phyloP scores from a whole-genome alignment of 92 coral and sea anemone genomes.

The Zoanthus sansibaricus region DNA sequence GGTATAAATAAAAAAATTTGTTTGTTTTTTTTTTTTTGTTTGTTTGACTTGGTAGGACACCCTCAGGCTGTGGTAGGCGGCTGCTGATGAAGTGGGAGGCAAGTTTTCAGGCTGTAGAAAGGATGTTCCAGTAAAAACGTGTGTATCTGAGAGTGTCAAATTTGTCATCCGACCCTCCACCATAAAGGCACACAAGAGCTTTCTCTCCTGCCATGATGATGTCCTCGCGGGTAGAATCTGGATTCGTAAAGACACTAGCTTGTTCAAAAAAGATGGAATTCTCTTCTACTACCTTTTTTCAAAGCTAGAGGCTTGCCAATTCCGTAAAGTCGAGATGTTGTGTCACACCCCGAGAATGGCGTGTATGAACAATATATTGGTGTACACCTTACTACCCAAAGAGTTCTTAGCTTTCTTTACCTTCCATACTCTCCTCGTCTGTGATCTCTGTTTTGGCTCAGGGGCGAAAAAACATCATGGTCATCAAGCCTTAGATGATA shows the following conservation, averaged over 20 bases:
- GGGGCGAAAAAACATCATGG: background rate
- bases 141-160: constrained; percentile 58
- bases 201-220: constrained; percentile 1
- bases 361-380: too few relatives aligned
- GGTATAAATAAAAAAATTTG: too few relatives aligned
- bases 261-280: background rate
- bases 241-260: background rate
- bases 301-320: background rate
- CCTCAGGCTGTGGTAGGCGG: background rate
- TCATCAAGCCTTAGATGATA: background rate
- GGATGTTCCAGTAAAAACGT: too few relatives aligned
- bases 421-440: background rate
- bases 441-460: background rate
- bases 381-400: background rate
- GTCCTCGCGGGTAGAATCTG: background rate
- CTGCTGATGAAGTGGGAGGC: too few relatives aligned
- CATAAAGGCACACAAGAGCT: constrained; percentile 10
- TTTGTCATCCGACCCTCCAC: constrained; percentile 10
- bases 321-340: background rate
- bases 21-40: too few relatives aligned
- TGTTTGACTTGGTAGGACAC: constrained; percentile 37
- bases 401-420: background rate
- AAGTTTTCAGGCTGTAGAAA: too few relatives aligned
- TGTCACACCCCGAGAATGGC: too few relatives aligned
- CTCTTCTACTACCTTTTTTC: background rate